Evolutionary conservation across 2,888 invertebrate genomes (phyloP).

Genomic region (Drosophila emarginata): DNA sequence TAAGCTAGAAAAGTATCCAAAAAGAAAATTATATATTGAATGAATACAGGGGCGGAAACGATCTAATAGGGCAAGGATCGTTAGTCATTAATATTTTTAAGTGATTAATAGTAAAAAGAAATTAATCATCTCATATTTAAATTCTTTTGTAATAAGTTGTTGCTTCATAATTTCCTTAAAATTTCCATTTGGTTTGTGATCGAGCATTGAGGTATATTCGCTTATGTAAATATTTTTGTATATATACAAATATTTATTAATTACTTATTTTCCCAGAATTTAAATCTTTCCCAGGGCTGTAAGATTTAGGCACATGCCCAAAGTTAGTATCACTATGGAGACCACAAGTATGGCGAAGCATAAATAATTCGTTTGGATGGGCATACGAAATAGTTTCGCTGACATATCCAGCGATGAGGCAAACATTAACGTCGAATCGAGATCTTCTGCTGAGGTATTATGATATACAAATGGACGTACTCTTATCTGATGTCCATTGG

Average conservation of each 20-base stretch:
- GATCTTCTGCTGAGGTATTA: constrained; percentile 88
- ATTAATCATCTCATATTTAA: too few species aligned
- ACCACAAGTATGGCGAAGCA: constrained; percentile 86
- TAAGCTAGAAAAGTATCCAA: constrained; percentile 38
- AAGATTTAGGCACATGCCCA: constrained; percentile 86
- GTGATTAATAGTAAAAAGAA: too few species aligned
- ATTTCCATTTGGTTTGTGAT: too few species aligned
- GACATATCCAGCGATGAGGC: constrained; percentile 89
- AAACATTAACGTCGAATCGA: constrained; percentile 89
- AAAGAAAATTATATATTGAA: not conserved
- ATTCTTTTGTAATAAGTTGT: too few species aligned
- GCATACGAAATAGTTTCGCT: constrained; percentile 89
- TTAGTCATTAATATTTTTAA: not conserved
- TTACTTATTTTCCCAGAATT: constrained; percentile 10
- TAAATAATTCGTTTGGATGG: constrained; percentile 88
- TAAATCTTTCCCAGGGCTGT: constrained; percentile 68
- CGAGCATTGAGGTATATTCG: too few species aligned
- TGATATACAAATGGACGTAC: constrained; percentile 91
- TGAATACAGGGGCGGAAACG: constrained; percentile 18
- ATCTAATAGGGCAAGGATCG: not conserved
- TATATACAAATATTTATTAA: constrained; percentile 6
- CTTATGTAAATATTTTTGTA: not conserved
- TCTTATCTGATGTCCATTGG: constrained; percentile 90
- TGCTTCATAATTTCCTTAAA: too few species aligned
- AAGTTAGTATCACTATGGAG: constrained; percentile 85